A percentile compares a stretch with the other conserved stretches of the same genome.
Conservation (phyloP, 2,113 vertebrate genomes). For the Microtus montanus region DNA sequence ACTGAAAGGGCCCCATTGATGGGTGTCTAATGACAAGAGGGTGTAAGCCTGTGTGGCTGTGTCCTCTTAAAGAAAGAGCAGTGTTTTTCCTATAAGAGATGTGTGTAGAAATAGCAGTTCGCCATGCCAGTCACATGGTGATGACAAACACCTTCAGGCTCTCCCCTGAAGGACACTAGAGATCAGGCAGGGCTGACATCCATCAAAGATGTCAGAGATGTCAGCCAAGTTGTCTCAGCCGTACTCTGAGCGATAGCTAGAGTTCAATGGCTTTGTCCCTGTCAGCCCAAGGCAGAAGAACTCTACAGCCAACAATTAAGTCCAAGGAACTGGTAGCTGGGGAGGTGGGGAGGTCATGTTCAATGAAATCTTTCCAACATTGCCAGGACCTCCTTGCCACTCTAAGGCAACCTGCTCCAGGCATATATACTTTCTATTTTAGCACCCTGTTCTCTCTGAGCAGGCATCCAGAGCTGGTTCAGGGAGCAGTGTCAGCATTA, state of each 20-base stretch:
- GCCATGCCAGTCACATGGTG: constrained; percentile 31
- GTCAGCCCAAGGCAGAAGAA: constrained; percentile 5
- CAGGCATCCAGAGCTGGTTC: not conserved
- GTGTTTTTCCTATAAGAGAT: constrained; percentile 13
- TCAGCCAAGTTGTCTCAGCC: constrained; percentile 32
- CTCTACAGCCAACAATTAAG: constrained; percentile 40
- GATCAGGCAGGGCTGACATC: constrained; percentile 61
- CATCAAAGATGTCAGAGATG: constrained; percentile 62
- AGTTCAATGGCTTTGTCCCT: constrained; percentile 18
- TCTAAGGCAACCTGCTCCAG: not conserved
- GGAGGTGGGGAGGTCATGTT: not conserved
- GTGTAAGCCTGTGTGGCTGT: not conserved
- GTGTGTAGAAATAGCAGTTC: not conserved
- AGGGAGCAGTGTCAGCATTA: not conserved
- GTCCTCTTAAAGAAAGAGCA: constrained; percentile 8
- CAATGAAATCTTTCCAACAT: not conserved
- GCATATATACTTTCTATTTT: not conserved
- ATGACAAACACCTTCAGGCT: constrained; percentile 62
- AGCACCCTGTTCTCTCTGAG: not conserved
- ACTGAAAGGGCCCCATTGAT: not conserved
- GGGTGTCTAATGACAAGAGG: not conserved
- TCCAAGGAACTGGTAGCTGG: not conserved
- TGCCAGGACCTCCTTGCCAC: not conserved
- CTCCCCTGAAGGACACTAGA: constrained; percentile 65
- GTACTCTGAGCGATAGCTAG: not conserved